These are phyloP conservation scores for Leuciscus waleckii DNA, from an alignment of 2,797 vertebrate species.

Conservation along the genomic window DNA sequence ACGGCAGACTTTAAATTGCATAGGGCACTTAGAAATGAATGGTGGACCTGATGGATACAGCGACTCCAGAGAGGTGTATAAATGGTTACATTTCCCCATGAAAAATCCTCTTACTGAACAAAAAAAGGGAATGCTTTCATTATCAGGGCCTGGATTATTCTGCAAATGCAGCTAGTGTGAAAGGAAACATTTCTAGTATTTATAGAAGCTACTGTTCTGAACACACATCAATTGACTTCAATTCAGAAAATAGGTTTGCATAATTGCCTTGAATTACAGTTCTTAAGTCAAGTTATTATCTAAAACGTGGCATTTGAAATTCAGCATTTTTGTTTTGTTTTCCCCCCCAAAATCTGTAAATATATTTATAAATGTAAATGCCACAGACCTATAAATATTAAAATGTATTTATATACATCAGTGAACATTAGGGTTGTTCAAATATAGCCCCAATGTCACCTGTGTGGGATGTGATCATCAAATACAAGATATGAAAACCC, in stretches of 20 bases:
- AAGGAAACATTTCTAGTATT: constrained; percentile 20
- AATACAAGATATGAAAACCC: neutral
- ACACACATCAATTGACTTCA: constrained; percentile 21
- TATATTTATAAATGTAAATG: neutral
- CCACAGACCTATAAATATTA: neutral
- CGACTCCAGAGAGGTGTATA: constrained; percentile 45
- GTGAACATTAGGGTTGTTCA: neutral
- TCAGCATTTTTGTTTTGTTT: neutral
- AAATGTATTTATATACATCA: constrained; percentile 6
- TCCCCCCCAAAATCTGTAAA: neutral
- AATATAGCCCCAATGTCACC: neutral
- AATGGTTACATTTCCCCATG: constrained; percentile 41
- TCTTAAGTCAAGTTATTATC: constrained; percentile 1
- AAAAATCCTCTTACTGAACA: constrained; percentile 20
- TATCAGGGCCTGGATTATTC: constrained; percentile 31
- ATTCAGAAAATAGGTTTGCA: constrained; percentile 5
- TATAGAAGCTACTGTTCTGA: constrained; percentile 16
- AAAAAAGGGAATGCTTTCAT: constrained; percentile 36
- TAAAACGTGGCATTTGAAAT: neutral
- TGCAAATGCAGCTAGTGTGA: neutral
- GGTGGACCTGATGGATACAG: constrained; percentile 30
- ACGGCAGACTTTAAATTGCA: constrained; percentile 50
- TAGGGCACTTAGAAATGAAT: constrained; percentile 46
- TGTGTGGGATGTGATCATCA: constrained; percentile 16
- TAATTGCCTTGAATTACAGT: constrained; percentile 30